Evolutionary conservation across 2,113 vertebrate genomes (phyloP).

Genomic region (Sula dactylatra): DNA sequence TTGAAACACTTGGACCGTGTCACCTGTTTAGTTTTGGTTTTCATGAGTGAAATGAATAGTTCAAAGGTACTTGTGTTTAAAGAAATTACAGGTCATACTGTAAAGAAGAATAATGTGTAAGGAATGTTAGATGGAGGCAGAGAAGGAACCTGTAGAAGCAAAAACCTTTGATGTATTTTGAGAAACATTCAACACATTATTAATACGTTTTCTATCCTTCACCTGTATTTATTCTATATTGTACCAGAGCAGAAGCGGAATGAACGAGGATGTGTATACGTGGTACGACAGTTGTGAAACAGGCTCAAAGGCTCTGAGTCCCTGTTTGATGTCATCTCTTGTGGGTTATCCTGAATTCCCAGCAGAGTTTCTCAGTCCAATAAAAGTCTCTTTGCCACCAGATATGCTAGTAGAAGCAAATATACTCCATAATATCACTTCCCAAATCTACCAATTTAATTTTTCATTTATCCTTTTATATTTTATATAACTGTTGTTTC

Average conservation of each 20-base stretch:
- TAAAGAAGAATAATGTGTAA: accelerated
- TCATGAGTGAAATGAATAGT: background rate
- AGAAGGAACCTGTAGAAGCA: background rate
- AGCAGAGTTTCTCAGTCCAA: background rate
- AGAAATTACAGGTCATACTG: background rate
- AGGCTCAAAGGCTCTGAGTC: background rate
- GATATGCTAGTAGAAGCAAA: background rate
- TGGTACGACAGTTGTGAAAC: background rate
- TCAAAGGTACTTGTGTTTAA: background rate
- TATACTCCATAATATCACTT: background rate
- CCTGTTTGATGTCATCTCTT: background rate
- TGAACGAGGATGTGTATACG: background rate
- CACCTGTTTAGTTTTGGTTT: background rate
- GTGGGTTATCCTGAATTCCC: background rate
- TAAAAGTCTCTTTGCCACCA: background rate
- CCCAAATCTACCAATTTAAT: background rate
- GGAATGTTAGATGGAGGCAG: background rate
- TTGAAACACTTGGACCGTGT: background rate
- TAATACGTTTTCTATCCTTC: background rate
- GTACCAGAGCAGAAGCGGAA: background rate
- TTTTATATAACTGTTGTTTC: background rate
- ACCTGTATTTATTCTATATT: background rate
- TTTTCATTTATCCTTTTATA: background rate
- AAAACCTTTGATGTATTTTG: background rate
- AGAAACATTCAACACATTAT: background rate